Conservation (phyloP, 2,113 vertebrate species). For the Epinephelus cyanopodus region DNA sequence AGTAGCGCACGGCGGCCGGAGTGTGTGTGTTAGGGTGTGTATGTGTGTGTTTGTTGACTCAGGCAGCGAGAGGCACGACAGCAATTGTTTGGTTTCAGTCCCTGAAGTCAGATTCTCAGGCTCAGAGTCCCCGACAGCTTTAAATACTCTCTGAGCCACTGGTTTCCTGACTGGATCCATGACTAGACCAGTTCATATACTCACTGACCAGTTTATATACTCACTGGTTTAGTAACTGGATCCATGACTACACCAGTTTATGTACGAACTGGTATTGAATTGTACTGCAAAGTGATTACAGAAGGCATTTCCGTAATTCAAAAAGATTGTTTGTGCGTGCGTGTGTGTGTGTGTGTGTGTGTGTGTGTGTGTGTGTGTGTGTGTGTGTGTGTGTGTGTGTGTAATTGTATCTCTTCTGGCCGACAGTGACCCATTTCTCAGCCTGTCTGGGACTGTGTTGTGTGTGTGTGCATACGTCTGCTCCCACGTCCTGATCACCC, state of each 20-base stretch:
- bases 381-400: conserved; percentile 16
- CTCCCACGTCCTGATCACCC: conserved; percentile 38
- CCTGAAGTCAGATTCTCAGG: conserved; percentile 50
- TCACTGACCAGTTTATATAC: not conserved
- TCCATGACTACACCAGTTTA: not conserved
- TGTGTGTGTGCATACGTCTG: conserved; percentile 13
- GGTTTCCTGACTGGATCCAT: too few species aligned
- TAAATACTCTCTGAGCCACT: not conserved
- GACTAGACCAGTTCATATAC: not conserved
- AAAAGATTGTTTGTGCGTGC: not conserved
- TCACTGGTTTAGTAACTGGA: too few species aligned
- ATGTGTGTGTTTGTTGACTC: conserved; percentile 52
- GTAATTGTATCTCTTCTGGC: conserved; percentile 33
- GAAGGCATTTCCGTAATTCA: too few species aligned
- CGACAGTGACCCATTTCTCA: conserved; percentile 50
- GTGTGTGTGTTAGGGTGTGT: conserved; percentile 36
- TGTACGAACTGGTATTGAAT: not conserved
- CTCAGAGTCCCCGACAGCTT: conserved; percentile 10
- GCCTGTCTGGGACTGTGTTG: conserved; percentile 28
- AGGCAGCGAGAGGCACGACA: conserved; percentile 12
- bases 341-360: not conserved
- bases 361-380: conserved; percentile 4
- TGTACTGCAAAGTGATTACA: too few species aligned
- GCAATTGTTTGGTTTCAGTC: conserved; percentile 45
- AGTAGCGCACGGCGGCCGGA: conserved; percentile 28